Evolutionary conservation across 2,113 vertebrate species (phyloP), one percentile per base, ranked within the genome.

Genomic region (Polypterus senegalus): DNA sequence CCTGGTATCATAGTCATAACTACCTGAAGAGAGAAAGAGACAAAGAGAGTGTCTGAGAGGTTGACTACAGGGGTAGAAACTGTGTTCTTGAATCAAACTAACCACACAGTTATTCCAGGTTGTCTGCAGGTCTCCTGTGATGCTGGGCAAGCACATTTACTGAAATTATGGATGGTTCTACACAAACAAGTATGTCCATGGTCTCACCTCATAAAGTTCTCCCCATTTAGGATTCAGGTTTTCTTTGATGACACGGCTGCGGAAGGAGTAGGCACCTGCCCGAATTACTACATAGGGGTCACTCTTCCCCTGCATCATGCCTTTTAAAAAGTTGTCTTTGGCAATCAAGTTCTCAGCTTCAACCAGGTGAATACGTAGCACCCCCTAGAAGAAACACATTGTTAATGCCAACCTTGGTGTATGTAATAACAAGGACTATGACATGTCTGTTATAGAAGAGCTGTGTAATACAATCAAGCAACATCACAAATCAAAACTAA

Each of bases 171-270:
- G 7, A 11, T 47, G 59, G 7, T 61, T 61, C 46, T 49, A 52
- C 49, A 61, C 27, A 4, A 44, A 27, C 9, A 4, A 3, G 47
- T 44, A 48, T 44, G 8, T 51, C 27, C 27, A 63, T 47, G 48
- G 6, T 54, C 51, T 61, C 72, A 93, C 93, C 91, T 94, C 92
- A 4, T 89, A 93, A 65, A 91, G 81, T 66, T 95, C 91, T 6
- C 93, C 91, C 93, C 93, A 97, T 61, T 73, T 74, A 5, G 93
- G 92, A 67, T 89, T 93, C 60, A 97, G 87, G 67, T 93, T 90
- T 68, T 94, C 91, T 55, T 91, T 89, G 70, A 97, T 77, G 58
- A 92, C 91, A 51, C 72, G 87, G 75, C 86, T 97, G 54, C 88
- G 88, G 69, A 89, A 91, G 49, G 77, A 84, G 66, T 80, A 69